Evolutionary conservation across 2,888 invertebrate genomes (phyloP), one percentile per base, ranked within the genome.

Genomic region (Pyrgus malvae): DNA sequence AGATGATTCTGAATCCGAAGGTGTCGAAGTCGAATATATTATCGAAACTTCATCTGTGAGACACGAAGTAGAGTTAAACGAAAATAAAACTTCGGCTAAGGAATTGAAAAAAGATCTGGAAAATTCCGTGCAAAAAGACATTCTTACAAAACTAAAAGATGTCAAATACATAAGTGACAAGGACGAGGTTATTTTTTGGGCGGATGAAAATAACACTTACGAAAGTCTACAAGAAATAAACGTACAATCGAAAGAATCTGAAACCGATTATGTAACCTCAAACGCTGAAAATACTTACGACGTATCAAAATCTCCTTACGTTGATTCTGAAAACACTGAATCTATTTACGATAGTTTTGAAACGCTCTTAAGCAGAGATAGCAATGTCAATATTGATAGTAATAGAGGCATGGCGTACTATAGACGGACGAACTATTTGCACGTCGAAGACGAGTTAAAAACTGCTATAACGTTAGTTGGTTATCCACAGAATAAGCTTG

Each of bases 381-480:
- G 83, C 35, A 78, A 78, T 49, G 59, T 88, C 4, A 83, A 84
- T 27, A 84, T 87, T 7, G 85, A 87, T 48, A 86, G 85, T 48
- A 85, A 80, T 33, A 73, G 86, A 68, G 86, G 88, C 0, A 83
- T 87, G 6, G 85, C 88, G 0, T 89, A 88, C 49, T 79, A 88
- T 54, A 80, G 89, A 63, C 72, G 89, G 16, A 89, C 89, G 0
- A 89, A 89, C 58, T 89, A 89, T 55, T 66, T 89, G 23, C 83
- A 89, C 12, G 79, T 89, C 0, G 87, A 89, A 58, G 73, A 73
- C 3, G 86, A 89, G 58, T 56, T 89, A 0, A 89, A 89, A 73
- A 74, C 84, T 0, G 87, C 88, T 0, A 78, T 88, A 16, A 81
- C 83, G 0, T 62, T 89, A 19, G 85, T 86, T 50, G 87, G 82